Evolutionary conservation across 2,888 invertebrate genomes (phyloP), one percentile per base, ranked within the genome.

Genomic region (Pedicia rivosa): DNA sequence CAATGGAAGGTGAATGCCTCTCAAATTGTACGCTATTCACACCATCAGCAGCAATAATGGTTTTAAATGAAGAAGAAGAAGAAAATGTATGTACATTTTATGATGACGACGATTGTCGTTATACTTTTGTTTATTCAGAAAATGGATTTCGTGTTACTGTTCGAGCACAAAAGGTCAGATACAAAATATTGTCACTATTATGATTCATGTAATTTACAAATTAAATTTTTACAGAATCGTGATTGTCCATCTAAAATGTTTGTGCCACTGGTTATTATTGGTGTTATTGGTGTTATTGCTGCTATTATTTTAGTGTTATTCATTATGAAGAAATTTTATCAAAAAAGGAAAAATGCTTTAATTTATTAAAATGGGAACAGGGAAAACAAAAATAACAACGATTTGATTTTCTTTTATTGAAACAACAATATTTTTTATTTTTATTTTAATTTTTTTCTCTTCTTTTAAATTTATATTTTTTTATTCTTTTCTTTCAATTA

Each of bases 301-400:
- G 94, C 92, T 6, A 94, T 99, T 46, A 92, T 99, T 7, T 68
- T 95, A 36, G n/a, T n/a, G n/a, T n/a, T n/a, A n/a, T n/a, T n/a
- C n/a, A n/a, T n/a, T n/a, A n/a, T n/a, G n/a, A n/a, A n/a, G n/a
- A n/a, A n/a, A n/a, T n/a, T n/a, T n/a, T n/a, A n/a, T n/a, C n/a
- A n/a, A n/a, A n/a, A n/a, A n/a, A n/a, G n/a, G n/a, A n/a, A n/a
- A n/a, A n/a, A n/a, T n/a, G n/a, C n/a, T n/a, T n/a, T n/a, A n/a
- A n/a, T n/a, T n/a, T n/a, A n/a, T n/a, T n/a, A n/a, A n/a, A n/a
- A n/a, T n/a, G n/a, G n/a, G n/a, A n/a, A n/a, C n/a, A n/a, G n/a
- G n/a, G n/a, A n/a, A n/a, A n/a, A n/a, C n/a, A n/a, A n/a, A n/a
- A n/a, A n/a, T n/a, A n/a, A n/a, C n/a, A n/a, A n/a, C n/a, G n/a